Evolutionary conservation across 2,888 invertebrate species (phyloP), one percentile per base, ranked within the genome.

Genomic region (Pristionchus fissidentatus): DNA sequence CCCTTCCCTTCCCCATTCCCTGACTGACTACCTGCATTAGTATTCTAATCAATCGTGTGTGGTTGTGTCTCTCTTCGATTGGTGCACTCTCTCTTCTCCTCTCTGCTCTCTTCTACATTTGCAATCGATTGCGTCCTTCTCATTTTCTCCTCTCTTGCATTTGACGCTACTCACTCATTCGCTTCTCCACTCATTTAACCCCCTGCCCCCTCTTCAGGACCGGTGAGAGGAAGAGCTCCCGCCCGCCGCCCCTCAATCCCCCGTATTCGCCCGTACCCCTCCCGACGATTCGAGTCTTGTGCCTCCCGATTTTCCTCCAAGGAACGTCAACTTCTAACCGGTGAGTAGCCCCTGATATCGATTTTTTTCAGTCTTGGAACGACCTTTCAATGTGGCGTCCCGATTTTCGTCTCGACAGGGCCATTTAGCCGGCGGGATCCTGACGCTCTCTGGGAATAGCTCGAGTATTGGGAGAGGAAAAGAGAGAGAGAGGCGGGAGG

Each of bases 221-320:
- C 70, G 70, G 70, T 70, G 38, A n/a, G 70, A 70, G 41, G 70
- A 41, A n/a, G 15, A n/a, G n/a, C 35, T 32, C n/a, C n/a, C n/a
- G n/a, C n/a, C n/a, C n/a, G n/a, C n/a, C n/a, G n/a, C n/a, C n/a
- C n/a, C n/a, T n/a, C n/a, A n/a, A n/a, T n/a, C n/a, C n/a, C n/a
- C n/a, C n/a, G n/a, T n/a, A n/a, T n/a, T n/a, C n/a, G n/a, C n/a
- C n/a, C n/a, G n/a, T n/a, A n/a, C n/a, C n/a, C n/a, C n/a, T n/a
- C n/a, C n/a, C n/a, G n/a, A n/a, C n/a, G n/a, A n/a, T n/a, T n/a
- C n/a, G n/a, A n/a, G n/a, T n/a, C n/a, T n/a, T n/a, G n/a, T n/a
- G n/a, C n/a, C n/a, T n/a, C n/a, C n/a, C n/a, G n/a, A n/a, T n/a
- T n/a, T n/a, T n/a, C n/a, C n/a, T n/a, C n/a, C n/a, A n/a, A n/a